These are phyloP conservation scores for Dicaeum eximium DNA, from an alignment of 2,113 vertebrate genomes.

Conservation along the genomic window DNA sequence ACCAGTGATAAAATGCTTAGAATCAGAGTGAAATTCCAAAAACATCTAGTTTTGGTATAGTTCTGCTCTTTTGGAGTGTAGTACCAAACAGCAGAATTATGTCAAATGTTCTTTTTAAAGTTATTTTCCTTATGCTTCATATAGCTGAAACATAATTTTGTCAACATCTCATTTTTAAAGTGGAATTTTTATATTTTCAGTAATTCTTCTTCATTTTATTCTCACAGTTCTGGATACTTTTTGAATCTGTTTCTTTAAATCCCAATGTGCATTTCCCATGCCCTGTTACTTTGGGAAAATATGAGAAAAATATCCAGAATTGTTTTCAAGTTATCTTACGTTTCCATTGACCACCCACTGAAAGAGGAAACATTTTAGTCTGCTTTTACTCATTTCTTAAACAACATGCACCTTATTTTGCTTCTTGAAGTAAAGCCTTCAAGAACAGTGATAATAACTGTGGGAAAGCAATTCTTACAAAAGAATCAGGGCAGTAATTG, in stretches of 20 bases:
- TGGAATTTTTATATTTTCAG: neutral
- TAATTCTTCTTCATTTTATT: neutral
- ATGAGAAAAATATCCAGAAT: neutral
- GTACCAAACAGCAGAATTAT: constrained; percentile 5
- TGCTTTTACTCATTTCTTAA: neutral
- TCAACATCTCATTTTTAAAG: neutral
- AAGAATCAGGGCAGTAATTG: neutral
- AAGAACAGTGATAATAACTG: neutral
- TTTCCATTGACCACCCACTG: neutral
- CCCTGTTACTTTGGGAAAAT: neutral
- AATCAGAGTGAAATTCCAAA: neutral
- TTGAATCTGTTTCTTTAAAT: neutral
- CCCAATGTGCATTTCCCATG: neutral
- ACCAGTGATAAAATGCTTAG: neutral
- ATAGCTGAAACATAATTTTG: neutral
- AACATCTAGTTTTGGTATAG: neutral
- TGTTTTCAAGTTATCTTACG: neutral
- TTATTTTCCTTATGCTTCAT: neutral
- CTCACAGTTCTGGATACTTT: neutral
- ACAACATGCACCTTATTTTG: neutral
- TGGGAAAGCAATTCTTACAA: neutral
- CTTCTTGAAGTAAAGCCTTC: neutral
- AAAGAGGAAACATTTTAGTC: neutral
- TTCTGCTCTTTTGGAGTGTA: neutral
- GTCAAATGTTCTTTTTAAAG: neutral